phyloP scores from a whole-genome alignment of 2,797 vertebrate species.

The Syngnathus acus region DNA sequence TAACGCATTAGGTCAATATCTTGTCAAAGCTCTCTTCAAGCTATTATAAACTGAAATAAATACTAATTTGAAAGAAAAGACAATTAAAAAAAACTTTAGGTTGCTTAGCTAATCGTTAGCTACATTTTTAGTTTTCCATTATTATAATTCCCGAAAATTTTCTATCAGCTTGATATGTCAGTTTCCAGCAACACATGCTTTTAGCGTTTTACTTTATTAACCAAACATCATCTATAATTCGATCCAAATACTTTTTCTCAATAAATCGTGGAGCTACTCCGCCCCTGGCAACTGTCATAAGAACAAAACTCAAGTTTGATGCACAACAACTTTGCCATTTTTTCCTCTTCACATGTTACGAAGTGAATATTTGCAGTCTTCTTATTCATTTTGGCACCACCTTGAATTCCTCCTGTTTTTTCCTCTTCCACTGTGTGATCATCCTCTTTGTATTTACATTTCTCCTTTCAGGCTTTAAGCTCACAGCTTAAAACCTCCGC shows the following conservation, averaged over 20 bases:
- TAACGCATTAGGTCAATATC: no score
- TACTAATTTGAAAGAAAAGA: no score
- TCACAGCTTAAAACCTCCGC: constrained; percentile 29
- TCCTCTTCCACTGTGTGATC: constrained; percentile 64
- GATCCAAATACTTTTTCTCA: not conserved
- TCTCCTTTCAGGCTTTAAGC: constrained; percentile 71
- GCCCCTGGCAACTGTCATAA: not conserved
- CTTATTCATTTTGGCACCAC: not conserved
- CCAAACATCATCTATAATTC: not conserved
- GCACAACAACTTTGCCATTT: not conserved
- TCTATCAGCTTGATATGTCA: no score
- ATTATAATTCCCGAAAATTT: no score
- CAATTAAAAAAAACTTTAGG: no score
- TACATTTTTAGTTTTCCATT: no score
- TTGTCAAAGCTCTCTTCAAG: no score
- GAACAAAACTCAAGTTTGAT: not conserved
- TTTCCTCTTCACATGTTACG: not conserved
- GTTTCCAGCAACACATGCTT: not conserved
- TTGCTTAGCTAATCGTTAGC: no score
- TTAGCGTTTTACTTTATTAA: not conserved
- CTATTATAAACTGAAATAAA: no score
- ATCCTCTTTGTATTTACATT: constrained; percentile 75
- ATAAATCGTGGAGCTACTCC: not conserved
- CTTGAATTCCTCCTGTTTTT: not conserved
- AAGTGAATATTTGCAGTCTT: not conserved